Evolutionary conservation across 2,113 vertebrate species (phyloP), one percentile per base, ranked within the genome.

Genomic region (Podilymbus podiceps): DNA sequence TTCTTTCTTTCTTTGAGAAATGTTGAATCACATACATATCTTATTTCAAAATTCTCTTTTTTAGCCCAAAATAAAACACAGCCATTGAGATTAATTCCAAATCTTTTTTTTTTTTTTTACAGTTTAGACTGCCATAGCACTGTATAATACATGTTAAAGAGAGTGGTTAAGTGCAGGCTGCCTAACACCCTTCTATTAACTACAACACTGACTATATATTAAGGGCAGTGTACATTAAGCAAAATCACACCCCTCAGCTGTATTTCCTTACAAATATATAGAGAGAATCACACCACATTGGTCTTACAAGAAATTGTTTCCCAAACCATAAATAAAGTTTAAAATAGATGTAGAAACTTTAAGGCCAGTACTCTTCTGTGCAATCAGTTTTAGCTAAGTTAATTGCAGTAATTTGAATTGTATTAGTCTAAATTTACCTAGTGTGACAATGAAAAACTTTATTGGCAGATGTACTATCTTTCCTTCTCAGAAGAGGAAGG

Each of bases 11-110:
- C 14, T 42, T 73, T 75, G 21, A 46, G 8, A 11, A 64, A 64
- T 52, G 40, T n/a, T 0, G 0, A 27, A 85, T 44, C 13, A 40
- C 47, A 80, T 63, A 67, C 40, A 25, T 6, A 12, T n/a, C 13
- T 79, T 9, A 30, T 86, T 89, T 52, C 40, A 77, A 60, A 91
- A 73, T 77, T 93, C 2, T n/a, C 3, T 21, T 35, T 58, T 73
- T 71, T 46, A 59, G 9, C 6, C 12, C 40, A 55, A 72, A 85
- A 59, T 82, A 59, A 94, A 91, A 23, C 15, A 55, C 8, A 55
- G 6, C 5, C 50, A 27, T 46, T 40, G 15, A 63, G 47, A 79
- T 73, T 30, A 0, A 44, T 89, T 79, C 47, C 10, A 84, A 59
- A 17, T 52, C 4, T 55, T 11, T 11, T 42, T 19, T 31, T 33